Percentiles rank a stretch among this genome's conserved stretches.
Conservation (phyloP, 2,797 vertebrate species). For the Onychomys leucogaster region DNA sequence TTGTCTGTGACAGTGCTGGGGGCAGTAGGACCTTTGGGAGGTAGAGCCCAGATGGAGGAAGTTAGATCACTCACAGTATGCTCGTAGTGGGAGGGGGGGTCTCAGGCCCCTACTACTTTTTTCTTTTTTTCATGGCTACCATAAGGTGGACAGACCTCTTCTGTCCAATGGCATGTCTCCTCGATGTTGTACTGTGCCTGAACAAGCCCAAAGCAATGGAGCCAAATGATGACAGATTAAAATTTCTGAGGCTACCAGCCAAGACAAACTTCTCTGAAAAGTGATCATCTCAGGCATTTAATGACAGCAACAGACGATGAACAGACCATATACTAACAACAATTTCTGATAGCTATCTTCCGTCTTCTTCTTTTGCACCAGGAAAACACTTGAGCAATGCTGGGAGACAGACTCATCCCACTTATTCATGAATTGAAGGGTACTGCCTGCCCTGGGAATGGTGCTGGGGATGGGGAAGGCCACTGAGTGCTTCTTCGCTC, state of each 20-base stretch:
- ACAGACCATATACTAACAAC: background rate
- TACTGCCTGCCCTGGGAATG: too few species aligned
- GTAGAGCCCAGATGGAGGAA: background rate
- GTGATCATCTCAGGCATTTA: background rate
- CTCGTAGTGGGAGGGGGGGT: too few species aligned
- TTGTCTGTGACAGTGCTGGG: background rate
- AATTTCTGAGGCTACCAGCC: background rate
- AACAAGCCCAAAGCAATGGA: background rate
- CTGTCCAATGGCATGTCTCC: background rate
- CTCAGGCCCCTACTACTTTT: background rate
- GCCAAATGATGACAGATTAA: background rate
- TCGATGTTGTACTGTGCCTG: background rate
- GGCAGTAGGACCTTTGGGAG: background rate
- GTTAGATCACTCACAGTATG: background rate
- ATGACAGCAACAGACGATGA: background rate
- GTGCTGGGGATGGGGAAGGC: background rate
- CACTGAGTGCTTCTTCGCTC: background rate
- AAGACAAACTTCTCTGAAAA: background rate
- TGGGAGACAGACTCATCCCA: background rate
- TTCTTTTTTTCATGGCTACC: background rate
- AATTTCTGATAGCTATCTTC: background rate
- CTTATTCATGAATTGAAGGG: background rate
- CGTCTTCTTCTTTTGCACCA: background rate
- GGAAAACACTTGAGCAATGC: background rate
- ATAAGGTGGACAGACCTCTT: background rate